Conservation (phyloP, 1,140 invertebrate species). For the Spodoptera frugiperda region DNA sequence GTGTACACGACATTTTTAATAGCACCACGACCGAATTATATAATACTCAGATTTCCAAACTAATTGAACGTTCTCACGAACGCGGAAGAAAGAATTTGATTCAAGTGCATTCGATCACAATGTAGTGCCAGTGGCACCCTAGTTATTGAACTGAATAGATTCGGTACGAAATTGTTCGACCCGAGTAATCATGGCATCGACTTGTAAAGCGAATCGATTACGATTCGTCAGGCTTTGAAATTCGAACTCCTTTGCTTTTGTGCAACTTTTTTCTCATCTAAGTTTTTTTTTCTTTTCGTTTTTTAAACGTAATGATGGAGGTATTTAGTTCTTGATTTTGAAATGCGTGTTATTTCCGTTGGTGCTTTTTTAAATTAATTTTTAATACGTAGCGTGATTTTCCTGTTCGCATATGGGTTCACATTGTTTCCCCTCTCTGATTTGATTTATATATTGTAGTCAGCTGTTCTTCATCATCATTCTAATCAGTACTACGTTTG, state of each 20-base stretch:
- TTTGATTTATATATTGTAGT: no score
- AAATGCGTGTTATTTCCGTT: constrained; percentile 14
- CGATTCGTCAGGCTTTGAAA: constrained; percentile 62
- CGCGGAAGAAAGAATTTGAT: constrained; percentile 51
- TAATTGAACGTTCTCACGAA: constrained; percentile 53
- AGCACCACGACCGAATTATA: constrained; percentile 26
- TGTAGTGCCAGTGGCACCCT: constrained; percentile 52
- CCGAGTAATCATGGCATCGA: constrained; percentile 48
- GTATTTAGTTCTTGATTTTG: constrained; percentile 3
- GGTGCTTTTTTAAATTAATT: background rate
- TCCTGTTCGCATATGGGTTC: background rate
- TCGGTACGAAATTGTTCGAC: constrained; percentile 45
- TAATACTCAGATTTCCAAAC: constrained; percentile 46
- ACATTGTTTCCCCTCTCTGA: no score
- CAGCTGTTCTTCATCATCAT: no score
- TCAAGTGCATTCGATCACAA: constrained; percentile 49
- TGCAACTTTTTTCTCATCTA: constrained; percentile 43
- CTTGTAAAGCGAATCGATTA: constrained; percentile 56
- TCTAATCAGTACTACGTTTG: no score
- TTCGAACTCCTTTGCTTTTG: constrained; percentile 52
- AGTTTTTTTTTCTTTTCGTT: constrained; percentile 9
- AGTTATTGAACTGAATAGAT: constrained; percentile 47
- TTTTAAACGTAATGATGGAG: constrained; percentile 21
- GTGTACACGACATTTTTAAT: constrained; percentile 35
- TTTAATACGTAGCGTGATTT: background rate